Percentiles rank a stretch among this genome's conserved stretches.
Conservation (phyloP, 2,888 invertebrate genomes). For the Pammene fasciana region DNA sequence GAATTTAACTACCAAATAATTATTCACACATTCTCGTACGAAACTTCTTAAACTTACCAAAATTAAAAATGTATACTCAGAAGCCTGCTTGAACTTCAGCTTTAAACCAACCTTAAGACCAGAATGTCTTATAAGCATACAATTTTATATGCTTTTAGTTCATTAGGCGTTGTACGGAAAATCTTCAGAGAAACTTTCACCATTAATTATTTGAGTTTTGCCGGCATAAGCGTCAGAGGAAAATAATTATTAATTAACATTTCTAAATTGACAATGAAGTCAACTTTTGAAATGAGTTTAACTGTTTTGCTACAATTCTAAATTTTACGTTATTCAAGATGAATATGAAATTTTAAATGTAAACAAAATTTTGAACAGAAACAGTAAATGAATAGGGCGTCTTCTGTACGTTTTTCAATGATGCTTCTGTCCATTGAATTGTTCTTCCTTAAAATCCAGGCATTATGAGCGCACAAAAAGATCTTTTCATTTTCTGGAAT, state of each 20-base stretch:
- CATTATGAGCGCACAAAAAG: too few relatives aligned
- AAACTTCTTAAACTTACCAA: slow-evolving; percentile 15
- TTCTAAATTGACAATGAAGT: slow-evolving; percentile 18
- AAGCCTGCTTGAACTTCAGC: slow-evolving; percentile 23
- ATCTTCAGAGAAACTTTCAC: slow-evolving; percentile 28
- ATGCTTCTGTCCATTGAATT: too few relatives aligned
- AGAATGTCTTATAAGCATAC: not conserved
- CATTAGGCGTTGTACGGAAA: not conserved
- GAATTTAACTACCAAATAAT: slow-evolving; percentile 6
- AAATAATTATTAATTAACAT: slow-evolving; percentile 34
- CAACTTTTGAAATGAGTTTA: slow-evolving; percentile 7
- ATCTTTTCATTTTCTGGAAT: too few relatives aligned
- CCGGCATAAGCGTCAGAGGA: slow-evolving; percentile 11
- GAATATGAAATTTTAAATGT: too few relatives aligned
- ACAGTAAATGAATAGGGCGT: too few relatives aligned
- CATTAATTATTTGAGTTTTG: slow-evolving; percentile 31
- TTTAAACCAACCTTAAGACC: not conserved
- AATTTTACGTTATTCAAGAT: not conserved
- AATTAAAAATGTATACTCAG: slow-evolving; percentile 33
- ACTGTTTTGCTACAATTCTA: not conserved
- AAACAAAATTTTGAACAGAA: too few relatives aligned
- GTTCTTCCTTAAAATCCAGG: too few relatives aligned
- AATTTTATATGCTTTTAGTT: not conserved
- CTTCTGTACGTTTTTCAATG: too few relatives aligned
- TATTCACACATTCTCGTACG: slow-evolving; percentile 13